Evolutionary conservation across 2,888 invertebrate species (phyloP), one percentile per base, ranked within the genome.

Genomic region (Branchinecta sandiegonensis): DNA sequence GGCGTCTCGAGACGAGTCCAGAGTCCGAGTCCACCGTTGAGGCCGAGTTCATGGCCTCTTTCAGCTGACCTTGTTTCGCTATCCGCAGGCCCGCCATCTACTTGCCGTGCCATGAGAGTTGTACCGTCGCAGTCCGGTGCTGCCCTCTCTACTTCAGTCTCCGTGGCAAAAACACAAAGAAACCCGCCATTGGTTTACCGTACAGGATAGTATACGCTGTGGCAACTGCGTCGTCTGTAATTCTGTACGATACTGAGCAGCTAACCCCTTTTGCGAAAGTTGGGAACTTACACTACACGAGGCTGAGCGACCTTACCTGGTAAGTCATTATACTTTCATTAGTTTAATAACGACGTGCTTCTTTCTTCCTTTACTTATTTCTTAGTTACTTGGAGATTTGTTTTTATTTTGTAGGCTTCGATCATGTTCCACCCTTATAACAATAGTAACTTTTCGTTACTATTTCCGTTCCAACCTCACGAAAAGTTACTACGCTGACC

Each of bases 181-280:
- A 66, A 3, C 65, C 67, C 5, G 70, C 71, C 50, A 23, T 71
- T 46, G 46, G 65, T 17, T 77, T 89, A 64, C 86, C 87, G 0
- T 89, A 88, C 76, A 83, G 96, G 70, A 84, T 91, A 80, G 80
- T 99, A 69, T 90, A 94, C 77, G 96, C 96, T 0, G 87, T 96
- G 13, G 94, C 90, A 23, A 93, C 95, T 1, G 86, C 88, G 73
- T 87, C 88, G 74, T 76, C 90, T 46, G 85, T 99, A 48, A 81
- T 90, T 69, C 79, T 94, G 63, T 93, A 91, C 76, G 94, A 94
- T 75, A 92, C 92, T 0, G 91, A 94, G 77, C 90, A 91, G 75
- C 76, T 80, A 6, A 79, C 83, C 50, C 94, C 94, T 0, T 85
- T 94, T 77, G 91, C 86, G 0, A 81, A 85, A 68, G 82, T 93